These are phyloP conservation scores for Holothuria scabra DNA, from an alignment of 53 echinoderm and acorn worm genomes.

Conservation along the genomic window DNA sequence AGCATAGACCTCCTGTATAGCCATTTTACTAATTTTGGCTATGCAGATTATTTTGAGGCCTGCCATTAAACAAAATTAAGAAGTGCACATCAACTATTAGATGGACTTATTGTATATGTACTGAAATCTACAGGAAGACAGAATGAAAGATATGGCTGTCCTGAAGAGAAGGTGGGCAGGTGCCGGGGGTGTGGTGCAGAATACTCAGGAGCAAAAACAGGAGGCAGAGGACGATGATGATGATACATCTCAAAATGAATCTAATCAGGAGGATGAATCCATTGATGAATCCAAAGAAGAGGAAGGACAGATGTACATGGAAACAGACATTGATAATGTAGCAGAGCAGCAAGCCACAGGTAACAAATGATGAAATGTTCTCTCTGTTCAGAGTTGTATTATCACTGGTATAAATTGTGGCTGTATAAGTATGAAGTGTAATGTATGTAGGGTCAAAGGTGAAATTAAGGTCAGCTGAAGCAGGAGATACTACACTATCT, in stretches of 20 bases:
- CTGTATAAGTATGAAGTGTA: too few species aligned
- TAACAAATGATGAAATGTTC: background rate
- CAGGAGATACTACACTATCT: too few species aligned
- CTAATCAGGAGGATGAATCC: constrained; percentile 45
- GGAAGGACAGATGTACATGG: constrained; percentile 57
- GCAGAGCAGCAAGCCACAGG: background rate
- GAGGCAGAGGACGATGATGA: constrained; percentile 32
- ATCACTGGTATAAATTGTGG: too few species aligned
- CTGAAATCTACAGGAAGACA: constrained; percentile 66
- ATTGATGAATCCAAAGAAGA: constrained; percentile 36
- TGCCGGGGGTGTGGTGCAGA: constrained; percentile 1
- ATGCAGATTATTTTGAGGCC: too few species aligned
- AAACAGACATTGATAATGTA: constrained; percentile 33
- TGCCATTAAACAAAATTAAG: too few species aligned
- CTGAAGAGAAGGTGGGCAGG: constrained; percentile 73
- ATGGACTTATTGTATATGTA: too few species aligned
- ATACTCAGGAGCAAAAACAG: constrained; percentile 29
- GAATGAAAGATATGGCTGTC: constrained; percentile 83
- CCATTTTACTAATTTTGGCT: too few species aligned
- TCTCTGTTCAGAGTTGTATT: too few species aligned
- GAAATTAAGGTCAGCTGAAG: too few species aligned
- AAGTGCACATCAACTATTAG: too few species aligned
- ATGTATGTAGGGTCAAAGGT: too few species aligned
- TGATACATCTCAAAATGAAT: background rate
- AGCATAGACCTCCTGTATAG: too few species aligned